Evolutionary conservation across 2,113 vertebrate species (phyloP), one percentile per base, ranked within the genome.

Genomic region (Archocentrus centrarchus): DNA sequence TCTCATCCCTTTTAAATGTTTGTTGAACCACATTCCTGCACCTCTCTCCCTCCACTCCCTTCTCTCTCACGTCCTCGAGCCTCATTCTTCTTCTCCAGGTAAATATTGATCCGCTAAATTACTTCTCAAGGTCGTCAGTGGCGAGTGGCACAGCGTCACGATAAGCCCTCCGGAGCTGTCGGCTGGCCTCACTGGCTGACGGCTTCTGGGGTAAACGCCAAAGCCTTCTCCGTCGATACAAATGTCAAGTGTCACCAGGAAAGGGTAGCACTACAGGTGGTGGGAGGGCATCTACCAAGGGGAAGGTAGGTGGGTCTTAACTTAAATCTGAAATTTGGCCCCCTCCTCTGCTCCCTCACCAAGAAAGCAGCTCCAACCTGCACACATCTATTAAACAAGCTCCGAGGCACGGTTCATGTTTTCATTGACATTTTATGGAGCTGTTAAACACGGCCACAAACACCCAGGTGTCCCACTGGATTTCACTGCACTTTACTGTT

Each of bases 51-150:
- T 22, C 14, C 35, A 8, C 17, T 15, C 24, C 57, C 57, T 59
- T 17, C 58, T n/a, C 63, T 2, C 4, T 50, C 78, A 22, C 3
- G 1, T 66, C 20, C 59, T 55, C 1, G 37, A 39, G 4, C 80
- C 11, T 64, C 39, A 37, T 82, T 89, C 89, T 83, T 93, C 85
- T 88, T 76, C 55, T 39, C 81, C 77, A 80, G 50, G 60, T 62
- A 91, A 92, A 93, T 85, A 95, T 89, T 60, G 88, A 95, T 94
- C 93, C 61, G 59, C 66, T 80, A 90, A 96, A 94, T 93, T 92
- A 89, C 90, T 92, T 95, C 80, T 90, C 92, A 93, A 93, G 93
- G 94, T 92, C 66, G 20, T 59, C 24, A 2, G 37, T 60, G 59
- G 60, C 24, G 24, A 77, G 66, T 11, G 24, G 80, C 1, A 3